Conservation (phyloP, 2,797 vertebrate genomes). For the Karalla daura region DNA sequence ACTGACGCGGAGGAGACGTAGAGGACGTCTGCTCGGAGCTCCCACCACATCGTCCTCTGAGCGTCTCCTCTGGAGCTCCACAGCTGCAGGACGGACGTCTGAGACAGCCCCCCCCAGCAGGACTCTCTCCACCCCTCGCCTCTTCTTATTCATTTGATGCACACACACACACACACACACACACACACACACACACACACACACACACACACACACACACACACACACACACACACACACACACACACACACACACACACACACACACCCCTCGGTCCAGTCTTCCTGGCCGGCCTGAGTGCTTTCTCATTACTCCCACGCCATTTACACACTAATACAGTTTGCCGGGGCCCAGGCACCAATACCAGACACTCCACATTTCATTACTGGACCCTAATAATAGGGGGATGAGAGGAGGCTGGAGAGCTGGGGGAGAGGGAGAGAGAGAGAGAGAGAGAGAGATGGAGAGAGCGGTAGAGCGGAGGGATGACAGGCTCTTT, state of each 20-base stretch:
- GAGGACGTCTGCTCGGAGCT: too few relatives aligned
- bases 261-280: slow-evolving; percentile 46
- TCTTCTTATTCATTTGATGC: slow-evolving; percentile 70
- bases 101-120: slow-evolving; percentile 6
- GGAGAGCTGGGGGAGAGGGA: slow-evolving; percentile 40
- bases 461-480: slow-evolving; percentile 31
- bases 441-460: slow-evolving; percentile 18
- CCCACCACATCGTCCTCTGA: slow-evolving; percentile 51
- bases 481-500: slow-evolving; percentile 66
- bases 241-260: neutral
- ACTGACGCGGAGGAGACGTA: slow-evolving; percentile 51
- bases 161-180: slow-evolving; percentile 23
- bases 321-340: slow-evolving; percentile 87
- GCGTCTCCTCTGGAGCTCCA: slow-evolving; percentile 37
- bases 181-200: neutral
- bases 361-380: slow-evolving; percentile 83
- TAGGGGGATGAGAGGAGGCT: slow-evolving; percentile 59
- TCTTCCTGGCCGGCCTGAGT: slow-evolving; percentile 70
- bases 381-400: slow-evolving; percentile 83
- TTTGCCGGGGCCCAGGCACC: slow-evolving; percentile 78
- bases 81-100: slow-evolving; percentile 53
- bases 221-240: slow-evolving; percentile 22
- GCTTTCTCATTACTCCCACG: slow-evolving; percentile 82
- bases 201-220: slow-evolving; percentile 23
- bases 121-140: slow-evolving; percentile 34